A percentile compares a stretch with the other conserved stretches of the same genome.
Evolutionary conservation across 2,113 vertebrate species (phyloP).

Genomic region (Toxotes jaculatrix): DNA sequence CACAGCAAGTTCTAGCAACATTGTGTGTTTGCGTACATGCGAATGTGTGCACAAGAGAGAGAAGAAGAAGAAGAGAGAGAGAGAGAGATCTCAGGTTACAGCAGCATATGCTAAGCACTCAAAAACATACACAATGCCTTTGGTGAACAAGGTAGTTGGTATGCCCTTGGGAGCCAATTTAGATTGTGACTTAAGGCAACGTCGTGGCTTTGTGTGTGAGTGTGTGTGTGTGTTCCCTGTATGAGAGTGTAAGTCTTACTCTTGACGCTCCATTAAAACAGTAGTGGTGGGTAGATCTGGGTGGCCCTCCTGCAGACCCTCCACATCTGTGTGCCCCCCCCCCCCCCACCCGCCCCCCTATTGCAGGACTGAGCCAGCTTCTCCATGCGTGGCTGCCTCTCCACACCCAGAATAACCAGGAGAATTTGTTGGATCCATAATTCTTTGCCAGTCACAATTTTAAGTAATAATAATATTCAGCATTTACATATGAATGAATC

Average conservation of each 20-base stretch:
- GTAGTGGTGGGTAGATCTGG: conserved; percentile 81
- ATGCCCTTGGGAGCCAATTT: conserved; percentile 95
- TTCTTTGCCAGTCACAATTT: conserved; percentile 8
- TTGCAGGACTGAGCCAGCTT: conserved; percentile 47
- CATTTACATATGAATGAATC: conserved; percentile 11
- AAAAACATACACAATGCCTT: conserved; percentile 90
- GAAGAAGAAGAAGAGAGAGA: conserved; percentile 29
- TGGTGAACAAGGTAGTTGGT: conserved; percentile 91
- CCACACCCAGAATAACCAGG: conserved; percentile 38
- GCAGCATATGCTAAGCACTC: conserved; percentile 90
- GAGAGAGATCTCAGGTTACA: conserved; percentile 88
- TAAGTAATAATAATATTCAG: not conserved
- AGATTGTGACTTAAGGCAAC: conserved; percentile 93
- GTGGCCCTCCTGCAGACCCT: conserved; percentile 77
- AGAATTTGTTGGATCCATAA: conserved; percentile 19
- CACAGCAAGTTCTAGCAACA: conserved; percentile 83
- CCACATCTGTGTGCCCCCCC: conserved; percentile 71
- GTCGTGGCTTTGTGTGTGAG: conserved; percentile 77
- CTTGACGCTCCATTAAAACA: conserved; percentile 84
- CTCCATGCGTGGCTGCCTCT: conserved; percentile 59
- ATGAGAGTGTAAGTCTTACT: conserved; percentile 69
- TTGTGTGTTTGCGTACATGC: conserved; percentile 46
- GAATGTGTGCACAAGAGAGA: conserved; percentile 35
- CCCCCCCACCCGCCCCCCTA: not conserved
- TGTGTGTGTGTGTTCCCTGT: conserved; percentile 41